A percentile compares a stretch with the other conserved stretches of the same genome.
Conservation (phyloP, 2,113 vertebrate species). For the Sorex fumeus region DNA sequence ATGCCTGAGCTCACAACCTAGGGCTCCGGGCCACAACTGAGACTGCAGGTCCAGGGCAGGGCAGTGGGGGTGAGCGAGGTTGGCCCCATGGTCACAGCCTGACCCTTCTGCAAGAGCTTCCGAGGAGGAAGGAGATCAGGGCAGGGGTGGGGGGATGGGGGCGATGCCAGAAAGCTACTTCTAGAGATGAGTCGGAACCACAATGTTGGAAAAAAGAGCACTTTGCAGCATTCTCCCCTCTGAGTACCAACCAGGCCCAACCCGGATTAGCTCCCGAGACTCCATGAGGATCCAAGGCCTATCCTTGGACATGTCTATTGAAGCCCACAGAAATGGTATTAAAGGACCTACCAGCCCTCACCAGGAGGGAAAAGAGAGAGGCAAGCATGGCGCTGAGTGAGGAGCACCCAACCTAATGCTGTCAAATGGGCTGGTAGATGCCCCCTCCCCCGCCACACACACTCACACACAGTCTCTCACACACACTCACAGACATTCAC, state of each 20-base stretch:
- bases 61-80: background rate
- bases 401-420: background rate
- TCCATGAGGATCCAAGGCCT: background rate
- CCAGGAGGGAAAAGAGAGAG: background rate
- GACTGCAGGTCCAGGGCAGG: background rate
- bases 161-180: background rate
- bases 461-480: too few relatives aligned
- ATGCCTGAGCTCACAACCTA: constrained; percentile 15
- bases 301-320: constrained; percentile 12
- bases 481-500: too few relatives aligned
- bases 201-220: background rate
- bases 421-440: too few relatives aligned
- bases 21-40: background rate
- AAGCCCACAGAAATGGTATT: background rate
- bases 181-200: background rate
- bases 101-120: constrained; percentile 23
- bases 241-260: too few relatives aligned
- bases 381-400: too few relatives aligned
- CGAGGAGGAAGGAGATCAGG: constrained; percentile 39
- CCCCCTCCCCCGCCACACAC: too few relatives aligned
- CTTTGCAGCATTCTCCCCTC: too few relatives aligned
- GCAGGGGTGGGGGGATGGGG: background rate
- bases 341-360: background rate
- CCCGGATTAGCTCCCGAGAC: too few relatives aligned
- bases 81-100: background rate